Conservation (phyloP, 1,140 invertebrate genomes). For the Maconellicoccus hirsutus region DNA sequence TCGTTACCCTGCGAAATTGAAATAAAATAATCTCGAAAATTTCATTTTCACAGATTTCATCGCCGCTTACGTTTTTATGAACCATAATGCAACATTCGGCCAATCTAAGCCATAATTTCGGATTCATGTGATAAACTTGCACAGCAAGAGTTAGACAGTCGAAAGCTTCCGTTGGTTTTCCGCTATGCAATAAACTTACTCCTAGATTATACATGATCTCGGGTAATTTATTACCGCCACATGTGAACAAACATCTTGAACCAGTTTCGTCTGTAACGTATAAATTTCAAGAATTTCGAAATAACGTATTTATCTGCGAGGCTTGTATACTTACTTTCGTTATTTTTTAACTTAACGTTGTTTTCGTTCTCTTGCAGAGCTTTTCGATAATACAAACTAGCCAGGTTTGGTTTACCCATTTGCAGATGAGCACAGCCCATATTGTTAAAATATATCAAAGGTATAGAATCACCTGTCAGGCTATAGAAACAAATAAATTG, state of each 20-base stretch:
- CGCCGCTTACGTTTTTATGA: conserved; percentile 47
- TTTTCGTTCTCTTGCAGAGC: conserved; percentile 69
- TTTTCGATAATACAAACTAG: conserved; percentile 71
- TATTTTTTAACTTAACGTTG: background rate
- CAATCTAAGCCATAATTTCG: conserved; percentile 79
- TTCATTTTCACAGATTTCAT: too few species aligned
- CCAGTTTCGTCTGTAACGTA: background rate
- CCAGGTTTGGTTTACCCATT: conserved; percentile 74
- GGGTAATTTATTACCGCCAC: conserved; percentile 52
- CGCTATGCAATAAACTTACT: conserved; percentile 67
- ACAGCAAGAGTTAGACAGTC: conserved; percentile 82
- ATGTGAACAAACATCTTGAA: conserved; percentile 15
- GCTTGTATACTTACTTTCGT: background rate
- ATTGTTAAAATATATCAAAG: conserved; percentile 76
- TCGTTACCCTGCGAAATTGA: conserved; percentile 53
- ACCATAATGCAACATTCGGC: conserved; percentile 81
- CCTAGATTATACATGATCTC: conserved; percentile 88
- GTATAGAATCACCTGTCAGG: conserved; percentile 44
- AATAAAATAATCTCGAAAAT: conserved; percentile 13
- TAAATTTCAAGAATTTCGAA: background rate
- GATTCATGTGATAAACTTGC: conserved; percentile 74
- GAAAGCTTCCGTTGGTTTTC: conserved; percentile 70
- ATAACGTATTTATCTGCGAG: background rate
- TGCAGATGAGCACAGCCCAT: conserved; percentile 77
- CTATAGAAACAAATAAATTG: conserved; percentile 10